Conservation (phyloP, 1,140 invertebrate species). For the Calliopsis andreniformis region DNA sequence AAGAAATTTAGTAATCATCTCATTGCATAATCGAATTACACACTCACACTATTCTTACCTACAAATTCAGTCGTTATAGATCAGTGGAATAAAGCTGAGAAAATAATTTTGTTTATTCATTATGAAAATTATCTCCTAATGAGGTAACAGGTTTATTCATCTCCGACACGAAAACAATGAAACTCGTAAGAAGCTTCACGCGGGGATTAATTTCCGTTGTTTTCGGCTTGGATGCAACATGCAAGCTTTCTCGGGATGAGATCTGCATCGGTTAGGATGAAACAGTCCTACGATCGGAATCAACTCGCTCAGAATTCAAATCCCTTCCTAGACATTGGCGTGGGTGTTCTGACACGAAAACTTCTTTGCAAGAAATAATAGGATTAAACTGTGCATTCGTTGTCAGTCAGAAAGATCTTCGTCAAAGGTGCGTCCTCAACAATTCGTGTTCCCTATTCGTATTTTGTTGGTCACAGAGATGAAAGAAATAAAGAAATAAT, state of each 20-base stretch:
- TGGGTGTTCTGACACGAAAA: constrained; percentile 41
- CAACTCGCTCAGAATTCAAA: constrained; percentile 53
- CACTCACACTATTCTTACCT: too few species aligned
- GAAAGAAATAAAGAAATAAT: too few species aligned
- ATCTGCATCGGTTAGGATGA: constrained; percentile 12
- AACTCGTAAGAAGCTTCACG: not conserved
- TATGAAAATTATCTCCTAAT: not conserved
- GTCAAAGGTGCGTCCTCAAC: too few species aligned
- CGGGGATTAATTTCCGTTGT: constrained; percentile 18
- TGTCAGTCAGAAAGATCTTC: too few species aligned
- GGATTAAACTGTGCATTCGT: constrained; percentile 42
- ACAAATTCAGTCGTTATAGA: too few species aligned
- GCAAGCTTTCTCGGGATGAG: not conserved
- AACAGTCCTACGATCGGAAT: constrained; percentile 24
- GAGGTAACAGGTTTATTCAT: not conserved
- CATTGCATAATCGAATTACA: too few species aligned
- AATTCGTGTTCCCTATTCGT: too few species aligned
- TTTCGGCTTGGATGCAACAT: not conserved
- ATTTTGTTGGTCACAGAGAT: too few species aligned
- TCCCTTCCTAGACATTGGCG: constrained; percentile 51
- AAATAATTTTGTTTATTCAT: not conserved
- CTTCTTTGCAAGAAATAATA: constrained; percentile 47
- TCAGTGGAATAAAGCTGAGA: too few species aligned
- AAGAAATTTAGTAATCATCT: too few species aligned
- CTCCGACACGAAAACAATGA: constrained; percentile 11